Base-by-base conservation (phyloP, 2,113 vertebrate species). In the Regulus satrapa region DNA sequence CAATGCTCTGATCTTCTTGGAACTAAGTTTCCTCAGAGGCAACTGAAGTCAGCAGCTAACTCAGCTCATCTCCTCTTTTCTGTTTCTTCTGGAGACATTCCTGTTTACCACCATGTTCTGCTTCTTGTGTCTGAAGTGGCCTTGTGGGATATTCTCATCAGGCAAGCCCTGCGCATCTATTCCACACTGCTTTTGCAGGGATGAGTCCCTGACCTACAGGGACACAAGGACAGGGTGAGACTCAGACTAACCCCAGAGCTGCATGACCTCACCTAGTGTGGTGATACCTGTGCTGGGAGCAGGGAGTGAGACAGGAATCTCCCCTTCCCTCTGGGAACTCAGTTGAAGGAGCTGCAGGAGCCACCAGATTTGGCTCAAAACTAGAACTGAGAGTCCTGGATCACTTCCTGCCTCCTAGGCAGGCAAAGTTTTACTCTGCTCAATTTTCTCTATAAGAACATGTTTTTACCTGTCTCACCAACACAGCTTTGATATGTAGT, bases 241-340 rank as follows among this genome's bases (percentile, higher is more conserved):
- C 59, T 46, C 19, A 68, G 28, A 34, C 11, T 49, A 41, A 45
- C 3, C 28, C 36, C 31, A 36, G 40, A 46, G 52, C 5, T 82
- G 9, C 9, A 7, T 21, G 25, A 49, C 18, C 7, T 85, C 78
- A 62, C 8, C 4, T 4, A 21, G n/a, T 68, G 19, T 29, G 13
- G 31, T 48, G 32, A 38, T 40, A 18, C 0, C 0, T 15, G 36
- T 82, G 12, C 55, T 88, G 46, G 43, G 29, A 90, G n/a, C 23
- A 69, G 16, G 12, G 18, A 59, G 18, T 32, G 38, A 83, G 32
- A 93, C 11, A 66, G 59, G 29, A 66, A 85, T 58, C 7, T 52
- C 5, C 8, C 38, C 8, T 85, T 58, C 25, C n/a, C 11, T 73
- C 34, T 56, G 9, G 18, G 9, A 72, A 11, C 10, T 0, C 1